Conservation (phyloP, 2,113 vertebrate species). For the Hypomesus transpacificus region DNA sequence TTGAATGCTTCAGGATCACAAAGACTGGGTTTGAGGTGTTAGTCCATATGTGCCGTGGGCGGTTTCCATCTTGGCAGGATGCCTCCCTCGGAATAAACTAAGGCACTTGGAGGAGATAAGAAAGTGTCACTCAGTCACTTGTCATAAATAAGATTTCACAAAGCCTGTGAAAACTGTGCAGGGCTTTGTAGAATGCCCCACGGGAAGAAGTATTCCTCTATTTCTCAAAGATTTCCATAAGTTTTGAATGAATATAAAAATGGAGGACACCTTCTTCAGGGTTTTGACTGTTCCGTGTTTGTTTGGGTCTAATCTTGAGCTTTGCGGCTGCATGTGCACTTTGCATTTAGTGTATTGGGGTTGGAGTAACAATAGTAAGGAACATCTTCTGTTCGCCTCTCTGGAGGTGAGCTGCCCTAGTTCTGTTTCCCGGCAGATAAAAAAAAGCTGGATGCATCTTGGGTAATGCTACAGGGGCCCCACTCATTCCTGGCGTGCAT, state of each 20-base stretch:
- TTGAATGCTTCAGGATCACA: no score
- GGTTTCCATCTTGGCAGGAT: no score
- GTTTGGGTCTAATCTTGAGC: constrained; percentile 2
- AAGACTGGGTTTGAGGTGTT: no score
- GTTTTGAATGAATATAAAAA: background rate
- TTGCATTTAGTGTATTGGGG: constrained; percentile 3
- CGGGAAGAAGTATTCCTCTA: background rate
- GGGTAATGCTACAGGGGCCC: constrained; percentile 36
- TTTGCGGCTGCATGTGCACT: constrained; percentile 7
- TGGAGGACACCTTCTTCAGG: background rate
- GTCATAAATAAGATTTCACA: background rate
- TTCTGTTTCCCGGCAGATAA: constrained; percentile 39
- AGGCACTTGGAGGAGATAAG: background rate
- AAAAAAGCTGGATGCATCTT: constrained; percentile 43
- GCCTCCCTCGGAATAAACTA: no score
- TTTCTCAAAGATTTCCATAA: background rate
- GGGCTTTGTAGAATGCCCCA: background rate
- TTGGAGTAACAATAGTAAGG: background rate
- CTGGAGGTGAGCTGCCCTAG: constrained; percentile 37
- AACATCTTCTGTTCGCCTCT: constrained; percentile 11
- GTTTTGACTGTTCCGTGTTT: background rate
- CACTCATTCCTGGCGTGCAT: constrained; percentile 27
- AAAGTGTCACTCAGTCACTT: background rate
- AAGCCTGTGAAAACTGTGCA: background rate
- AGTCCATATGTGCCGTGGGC: no score